These are phyloP conservation scores for Eulithis testata DNA, from an alignment of 2,888 invertebrate genomes.

Conservation along the genomic window DNA sequence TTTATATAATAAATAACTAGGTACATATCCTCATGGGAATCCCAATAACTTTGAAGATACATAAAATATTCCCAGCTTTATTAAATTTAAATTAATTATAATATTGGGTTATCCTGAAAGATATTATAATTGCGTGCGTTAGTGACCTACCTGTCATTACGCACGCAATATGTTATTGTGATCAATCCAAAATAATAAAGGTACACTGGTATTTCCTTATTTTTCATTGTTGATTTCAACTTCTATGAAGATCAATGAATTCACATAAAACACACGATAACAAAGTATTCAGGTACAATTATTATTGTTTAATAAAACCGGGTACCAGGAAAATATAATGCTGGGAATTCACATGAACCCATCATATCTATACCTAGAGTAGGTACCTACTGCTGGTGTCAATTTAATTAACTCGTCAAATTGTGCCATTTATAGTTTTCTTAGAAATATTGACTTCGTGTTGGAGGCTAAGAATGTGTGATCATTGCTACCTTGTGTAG, in stretches of 20 bases:
- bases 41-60: no score
- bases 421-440: slow-evolving; percentile 19
- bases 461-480: slow-evolving; percentile 7
- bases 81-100: no score
- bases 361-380: neutral
- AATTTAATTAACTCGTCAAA: slow-evolving; percentile 11
- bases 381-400: slow-evolving; percentile 1
- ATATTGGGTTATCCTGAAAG: neutral
- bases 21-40: no score
- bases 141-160: no score
- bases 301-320: neutral
- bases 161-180: no score
- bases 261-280: neutral
- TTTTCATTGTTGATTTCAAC: slow-evolving; percentile 3
- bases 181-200: neutral
- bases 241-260: slow-evolving; percentile 7
- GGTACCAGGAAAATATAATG: slow-evolving; percentile 5
- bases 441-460: slow-evolving; percentile 5
- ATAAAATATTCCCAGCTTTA: no score
- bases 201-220: neutral
- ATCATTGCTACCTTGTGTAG: neutral
- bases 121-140: neutral
- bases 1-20: no score
- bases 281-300: neutral
- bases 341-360: slow-evolving; percentile 20